phyloP scores from a whole-genome alignment of 2,113 vertebrate genomes.

The Nesogale talazaci region DNA sequence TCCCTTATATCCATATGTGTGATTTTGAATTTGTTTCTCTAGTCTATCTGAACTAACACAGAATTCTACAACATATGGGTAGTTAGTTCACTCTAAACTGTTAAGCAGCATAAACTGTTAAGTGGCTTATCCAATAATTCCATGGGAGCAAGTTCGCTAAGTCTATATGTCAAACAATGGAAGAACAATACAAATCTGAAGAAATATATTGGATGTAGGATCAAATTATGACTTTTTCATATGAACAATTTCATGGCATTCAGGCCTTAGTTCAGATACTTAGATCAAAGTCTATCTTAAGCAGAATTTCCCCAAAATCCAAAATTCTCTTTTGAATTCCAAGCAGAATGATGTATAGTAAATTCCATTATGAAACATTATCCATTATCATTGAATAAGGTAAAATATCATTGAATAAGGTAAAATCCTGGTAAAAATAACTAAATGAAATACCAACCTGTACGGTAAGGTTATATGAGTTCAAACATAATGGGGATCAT shows the following conservation, averaged over 20 bases:
- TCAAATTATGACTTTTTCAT: constrained; percentile 36
- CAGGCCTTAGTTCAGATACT: constrained; percentile 53
- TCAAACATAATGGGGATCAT: neutral
- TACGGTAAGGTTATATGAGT: neutral
- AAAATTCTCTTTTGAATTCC: constrained; percentile 56
- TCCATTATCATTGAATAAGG: constrained; percentile 15
- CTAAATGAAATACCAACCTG: neutral
- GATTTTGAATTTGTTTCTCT: too few relatives aligned
- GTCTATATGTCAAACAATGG: neutral
- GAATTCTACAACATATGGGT: neutral
- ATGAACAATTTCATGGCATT: constrained; percentile 35
- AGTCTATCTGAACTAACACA: too few relatives aligned
- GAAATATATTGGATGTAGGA: constrained; percentile 16
- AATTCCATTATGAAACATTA: constrained; percentile 32
- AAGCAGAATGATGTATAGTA: constrained; percentile 22
- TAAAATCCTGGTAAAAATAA: constrained; percentile 50
- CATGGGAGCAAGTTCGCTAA: neutral
- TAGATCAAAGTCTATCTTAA: neutral
- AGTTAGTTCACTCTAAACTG: constrained; percentile 30
- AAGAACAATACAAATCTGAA: neutral
- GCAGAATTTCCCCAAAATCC: neutral
- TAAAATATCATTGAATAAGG: constrained; percentile 42
- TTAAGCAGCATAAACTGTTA: neutral
- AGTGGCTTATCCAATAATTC: neutral
- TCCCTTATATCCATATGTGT: too few relatives aligned